Conservation (phyloP, 2,888 invertebrate genomes). For the Catonia carolina region DNA sequence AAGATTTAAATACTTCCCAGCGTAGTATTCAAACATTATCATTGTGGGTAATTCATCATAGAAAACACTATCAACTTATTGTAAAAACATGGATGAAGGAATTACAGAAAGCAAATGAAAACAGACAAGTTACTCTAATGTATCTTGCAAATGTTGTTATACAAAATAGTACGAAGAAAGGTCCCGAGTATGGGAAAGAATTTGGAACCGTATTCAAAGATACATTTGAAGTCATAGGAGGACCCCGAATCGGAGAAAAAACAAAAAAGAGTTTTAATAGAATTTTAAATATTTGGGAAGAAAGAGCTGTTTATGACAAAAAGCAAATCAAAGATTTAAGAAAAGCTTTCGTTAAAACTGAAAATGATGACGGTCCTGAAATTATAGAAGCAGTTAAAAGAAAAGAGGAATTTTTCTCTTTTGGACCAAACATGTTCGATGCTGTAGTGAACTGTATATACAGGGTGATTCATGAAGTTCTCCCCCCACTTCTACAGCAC, state of each 20-base stretch:
- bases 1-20: conserved; percentile 87
- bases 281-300: conserved; percentile 86
- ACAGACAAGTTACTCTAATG: conserved; percentile 86
- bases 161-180: conserved; percentile 97
- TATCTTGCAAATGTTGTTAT: conserved; percentile 99
- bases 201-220: conserved; percentile 73
- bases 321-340: conserved; percentile 74
- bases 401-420: no score
- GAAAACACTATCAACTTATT: conserved; percentile 86
- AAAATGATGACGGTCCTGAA: no score
- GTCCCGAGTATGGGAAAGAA: conserved; percentile 88
- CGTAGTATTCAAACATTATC: conserved; percentile 97
- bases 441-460: no score
- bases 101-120: conserved; percentile 76
- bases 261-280: conserved; percentile 72
- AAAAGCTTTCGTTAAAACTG: conserved; percentile 50
- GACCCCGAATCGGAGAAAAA: conserved; percentile 66
- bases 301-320: conserved; percentile 80
- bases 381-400: no score
- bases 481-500: no score
- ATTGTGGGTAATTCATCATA: conserved; percentile 94
- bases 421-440: no score
- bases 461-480: no score
- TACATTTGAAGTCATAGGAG: conserved; percentile 77
- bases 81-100: conserved; percentile 91